phyloP scores from a whole-genome alignment of 2,888 invertebrate genomes.

The Euphydryas editha region DNA sequence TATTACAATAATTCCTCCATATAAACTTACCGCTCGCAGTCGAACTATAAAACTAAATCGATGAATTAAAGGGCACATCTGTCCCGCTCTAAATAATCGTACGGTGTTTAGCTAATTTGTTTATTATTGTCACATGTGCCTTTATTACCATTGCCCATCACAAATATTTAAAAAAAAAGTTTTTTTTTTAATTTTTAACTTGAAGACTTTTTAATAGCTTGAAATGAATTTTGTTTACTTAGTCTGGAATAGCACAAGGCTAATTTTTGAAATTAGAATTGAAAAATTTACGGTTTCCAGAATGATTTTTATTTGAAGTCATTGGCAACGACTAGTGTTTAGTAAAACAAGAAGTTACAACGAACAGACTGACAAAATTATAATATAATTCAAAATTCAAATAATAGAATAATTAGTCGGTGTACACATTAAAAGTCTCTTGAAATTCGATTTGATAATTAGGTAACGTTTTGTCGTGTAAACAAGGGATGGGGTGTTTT shows the following conservation, averaged over 20 bases:
- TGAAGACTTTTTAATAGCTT: too few relatives aligned
- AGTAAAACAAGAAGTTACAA: too few relatives aligned
- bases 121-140: constrained; percentile 13
- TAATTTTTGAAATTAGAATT: too few relatives aligned
- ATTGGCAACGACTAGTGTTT: too few relatives aligned
- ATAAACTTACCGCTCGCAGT: constrained; percentile 5
- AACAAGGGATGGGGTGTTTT: constrained; percentile 7
- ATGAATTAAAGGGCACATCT: constrained; percentile 23
- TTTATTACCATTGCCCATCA: constrained; percentile 1
- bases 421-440: constrained; percentile 52
- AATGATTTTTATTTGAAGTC: too few relatives aligned
- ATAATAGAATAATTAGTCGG: constrained; percentile 53
- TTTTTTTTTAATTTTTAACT: too few relatives aligned
- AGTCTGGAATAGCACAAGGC: too few relatives aligned
- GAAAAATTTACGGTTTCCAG: too few relatives aligned
- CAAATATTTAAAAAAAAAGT: neutral
- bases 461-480: constrained; percentile 39
- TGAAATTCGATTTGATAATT: constrained; percentile 66
- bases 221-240: too few relatives aligned
- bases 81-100: constrained; percentile 14
- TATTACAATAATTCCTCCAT: neutral
- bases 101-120: constrained; percentile 19
- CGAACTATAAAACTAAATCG: constrained; percentile 20
- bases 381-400: constrained; percentile 19
- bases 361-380: neutral